Base-by-base conservation (phyloP, 2,888 invertebrate species). In the Nineta flava region DNA sequence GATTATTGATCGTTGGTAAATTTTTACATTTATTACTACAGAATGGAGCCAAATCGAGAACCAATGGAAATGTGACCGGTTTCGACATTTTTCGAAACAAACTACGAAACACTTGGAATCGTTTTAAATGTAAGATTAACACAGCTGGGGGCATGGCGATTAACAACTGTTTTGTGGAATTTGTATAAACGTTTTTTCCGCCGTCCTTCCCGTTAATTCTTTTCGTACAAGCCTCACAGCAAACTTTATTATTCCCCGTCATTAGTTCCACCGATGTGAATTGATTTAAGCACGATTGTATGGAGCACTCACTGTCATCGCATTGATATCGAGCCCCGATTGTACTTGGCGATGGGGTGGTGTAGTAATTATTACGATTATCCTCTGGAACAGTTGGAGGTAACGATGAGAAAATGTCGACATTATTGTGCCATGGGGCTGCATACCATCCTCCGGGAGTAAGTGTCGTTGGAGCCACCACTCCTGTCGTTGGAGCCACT, bases 121-220 rank as follows among this genome's bases (percentile, higher is more conserved):
- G 72, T 68, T 99, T 99, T 54, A 99, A 69, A 63, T 99, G 97
- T 17, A 99, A 70, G 49, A 96, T 97, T 1, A 99, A 74, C 48
- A 97, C 84, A 4, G 93, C 87, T 1, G 97, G 97, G 19, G 94
- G 93, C 61, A 82, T 81, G 54, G 87, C 87, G 31, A 99, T 83
- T 38, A 95, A 73, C 65, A 88, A 79, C 57, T 88, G 84, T 64
- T 88, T 86, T 1, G 86, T 85, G 41, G 87, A 85, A 60, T 85
- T 82, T 1, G 87, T 86, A 63, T 83, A 81, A 1, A 88, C 77
- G 5, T 83, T 80, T 62, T 84, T 85, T 6, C 26, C 26, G 15
- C 79, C 80, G 50, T 77, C 75, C 50, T 77, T 75, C 40, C 76
- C 79, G 56, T 81, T 81, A 53, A 76, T 71, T n/a, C 78, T 68